phyloP scores from a whole-genome alignment of 2,888 invertebrate genomes.

The Drosophila yooni region DNA sequence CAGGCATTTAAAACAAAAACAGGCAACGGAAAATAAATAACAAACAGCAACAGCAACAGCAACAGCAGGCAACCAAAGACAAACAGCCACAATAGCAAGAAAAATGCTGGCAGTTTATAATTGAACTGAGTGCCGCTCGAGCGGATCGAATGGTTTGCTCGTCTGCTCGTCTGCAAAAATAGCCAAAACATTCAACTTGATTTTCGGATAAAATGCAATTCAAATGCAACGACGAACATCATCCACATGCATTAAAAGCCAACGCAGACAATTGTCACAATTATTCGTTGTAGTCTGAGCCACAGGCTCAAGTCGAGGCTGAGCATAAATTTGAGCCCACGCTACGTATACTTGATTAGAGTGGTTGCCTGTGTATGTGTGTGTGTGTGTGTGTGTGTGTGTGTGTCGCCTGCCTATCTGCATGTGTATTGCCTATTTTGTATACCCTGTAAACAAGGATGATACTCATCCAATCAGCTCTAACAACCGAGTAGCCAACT shows the following conservation, averaged over 20 bases:
- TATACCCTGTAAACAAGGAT: constrained; percentile 9
- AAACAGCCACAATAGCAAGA: constrained; percentile 27
- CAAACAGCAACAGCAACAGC: constrained; percentile 42
- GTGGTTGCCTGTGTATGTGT: background rate
- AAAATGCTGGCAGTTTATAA: constrained; percentile 65
- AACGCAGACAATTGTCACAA: constrained; percentile 58
- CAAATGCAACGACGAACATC: constrained; percentile 31
- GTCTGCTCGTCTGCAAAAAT: constrained; percentile 47
- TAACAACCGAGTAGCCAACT: background rate
- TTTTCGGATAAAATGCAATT: constrained; percentile 62
- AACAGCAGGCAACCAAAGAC: constrained; percentile 28
- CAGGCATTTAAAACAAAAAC: constrained; percentile 9
- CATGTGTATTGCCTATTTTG: constrained; percentile 6
- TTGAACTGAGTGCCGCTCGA: constrained; percentile 70
- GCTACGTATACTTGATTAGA: constrained; percentile 65
- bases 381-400: background rate
- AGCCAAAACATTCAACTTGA: constrained; percentile 70
- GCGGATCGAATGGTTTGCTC: constrained; percentile 63
- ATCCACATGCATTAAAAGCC: constrained; percentile 41
- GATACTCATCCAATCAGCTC: too few relatives aligned
- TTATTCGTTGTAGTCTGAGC: constrained; percentile 49
- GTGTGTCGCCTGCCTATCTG: background rate
- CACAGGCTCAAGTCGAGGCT: constrained; percentile 10
- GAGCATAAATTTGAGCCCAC: constrained; percentile 49
- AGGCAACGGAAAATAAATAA: constrained; percentile 20